Conservation (phyloP, 1,140 invertebrate species). For the Scaptomyza montana region DNA sequence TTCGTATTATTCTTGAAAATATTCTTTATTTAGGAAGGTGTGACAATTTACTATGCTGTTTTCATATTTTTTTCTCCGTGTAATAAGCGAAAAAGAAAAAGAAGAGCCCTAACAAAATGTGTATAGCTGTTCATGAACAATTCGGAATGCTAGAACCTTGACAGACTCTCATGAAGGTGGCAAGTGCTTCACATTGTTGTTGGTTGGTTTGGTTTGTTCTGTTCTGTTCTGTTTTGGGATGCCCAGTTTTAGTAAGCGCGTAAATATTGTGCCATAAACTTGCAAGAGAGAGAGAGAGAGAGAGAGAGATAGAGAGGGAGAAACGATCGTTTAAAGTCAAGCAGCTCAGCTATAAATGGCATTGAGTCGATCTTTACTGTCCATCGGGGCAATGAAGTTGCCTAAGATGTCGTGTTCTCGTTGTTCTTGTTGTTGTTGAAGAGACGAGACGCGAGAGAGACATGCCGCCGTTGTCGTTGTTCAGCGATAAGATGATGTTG, state of each 20-base stretch:
- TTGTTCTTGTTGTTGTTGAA: constrained; percentile 5
- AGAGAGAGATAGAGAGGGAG: constrained; percentile 6
- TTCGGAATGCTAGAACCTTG: constrained; percentile 26
- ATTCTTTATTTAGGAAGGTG: too few relatives aligned
- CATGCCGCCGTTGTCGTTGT: constrained; percentile 39
- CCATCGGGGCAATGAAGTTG: constrained; percentile 65
- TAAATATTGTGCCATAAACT: constrained; percentile 46
- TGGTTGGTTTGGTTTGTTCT: background rate
- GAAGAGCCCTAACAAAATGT: background rate
- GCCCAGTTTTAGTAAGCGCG: constrained; percentile 9
- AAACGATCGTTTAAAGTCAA: constrained; percentile 49
- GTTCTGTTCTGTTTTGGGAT: background rate
- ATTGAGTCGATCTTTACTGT: constrained; percentile 59
- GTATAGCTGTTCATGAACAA: constrained; percentile 22
- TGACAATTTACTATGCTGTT: too few relatives aligned
- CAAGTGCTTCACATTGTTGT: constrained; percentile 6
- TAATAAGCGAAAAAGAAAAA: background rate
- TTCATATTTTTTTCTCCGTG: too few relatives aligned
- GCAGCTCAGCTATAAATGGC: constrained; percentile 62
- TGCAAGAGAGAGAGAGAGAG: background rate
- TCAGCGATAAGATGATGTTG: constrained; percentile 59
- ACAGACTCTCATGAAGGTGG: constrained; percentile 24
- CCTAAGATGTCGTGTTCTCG: constrained; percentile 34
- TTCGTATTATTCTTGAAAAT: too few relatives aligned
- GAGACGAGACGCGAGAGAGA: background rate